These are phyloP conservation scores for Puntigrus tetrazona DNA, from an alignment of 2,113 vertebrate species.

Conservation along the genomic window DNA sequence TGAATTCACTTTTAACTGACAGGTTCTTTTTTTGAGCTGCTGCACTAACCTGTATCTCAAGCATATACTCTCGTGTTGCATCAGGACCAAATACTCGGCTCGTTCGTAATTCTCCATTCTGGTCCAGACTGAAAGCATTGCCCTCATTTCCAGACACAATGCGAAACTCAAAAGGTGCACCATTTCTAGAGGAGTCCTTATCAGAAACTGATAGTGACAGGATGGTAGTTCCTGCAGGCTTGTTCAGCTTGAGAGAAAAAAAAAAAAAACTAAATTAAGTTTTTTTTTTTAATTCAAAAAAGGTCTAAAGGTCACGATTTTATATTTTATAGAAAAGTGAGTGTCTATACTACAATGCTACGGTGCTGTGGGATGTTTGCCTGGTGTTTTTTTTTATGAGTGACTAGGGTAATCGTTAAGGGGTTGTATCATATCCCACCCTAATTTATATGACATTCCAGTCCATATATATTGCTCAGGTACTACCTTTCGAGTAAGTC, in stretches of 20 bases:
- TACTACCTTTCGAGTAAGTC: background rate
- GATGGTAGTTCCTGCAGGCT: constrained; percentile 86
- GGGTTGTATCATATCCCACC: background rate
- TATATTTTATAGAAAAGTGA: background rate
- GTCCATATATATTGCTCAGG: background rate
- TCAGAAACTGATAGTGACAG: constrained; percentile 89
- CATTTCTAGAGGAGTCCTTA: constrained; percentile 90
- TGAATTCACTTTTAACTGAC: background rate
- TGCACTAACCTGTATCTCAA: constrained; percentile 85
- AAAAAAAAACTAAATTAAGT: background rate
- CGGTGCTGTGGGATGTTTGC: background rate
- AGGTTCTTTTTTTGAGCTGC: background rate
- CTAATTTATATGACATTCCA: background rate
- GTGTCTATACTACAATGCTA: background rate
- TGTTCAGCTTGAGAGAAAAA: constrained; percentile 81
- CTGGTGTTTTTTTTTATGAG: background rate
- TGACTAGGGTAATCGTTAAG: background rate
- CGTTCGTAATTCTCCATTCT: constrained; percentile 81
- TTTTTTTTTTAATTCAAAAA: background rate
- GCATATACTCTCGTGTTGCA: constrained; percentile 82
- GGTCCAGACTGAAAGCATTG: constrained; percentile 84
- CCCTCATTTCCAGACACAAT: constrained; percentile 90
- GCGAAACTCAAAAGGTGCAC: constrained; percentile 88
- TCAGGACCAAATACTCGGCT: constrained; percentile 83
- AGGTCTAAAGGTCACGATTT: background rate